These are phyloP conservation scores for Zootermopsis nevadensis DNA, from an alignment of 2,888 invertebrate genomes.

Conservation along the genomic window DNA sequence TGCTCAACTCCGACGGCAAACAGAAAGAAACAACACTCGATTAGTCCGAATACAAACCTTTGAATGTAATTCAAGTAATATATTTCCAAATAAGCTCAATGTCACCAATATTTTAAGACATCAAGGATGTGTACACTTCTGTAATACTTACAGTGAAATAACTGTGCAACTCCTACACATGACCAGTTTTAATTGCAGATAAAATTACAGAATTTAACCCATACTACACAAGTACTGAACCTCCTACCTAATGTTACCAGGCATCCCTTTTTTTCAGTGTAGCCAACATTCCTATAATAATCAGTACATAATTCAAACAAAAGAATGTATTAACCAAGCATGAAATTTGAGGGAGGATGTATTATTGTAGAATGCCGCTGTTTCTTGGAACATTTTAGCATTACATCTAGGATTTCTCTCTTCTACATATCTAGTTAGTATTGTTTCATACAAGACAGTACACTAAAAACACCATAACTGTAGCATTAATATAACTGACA, in stretches of 20 bases:
- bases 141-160: background rate
- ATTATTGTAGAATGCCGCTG: conserved; percentile 1
- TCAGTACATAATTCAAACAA: conserved; percentile 23
- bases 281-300: conserved; percentile 26
- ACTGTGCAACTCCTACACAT: conserved; percentile 4
- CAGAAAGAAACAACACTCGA: conserved; percentile 7
- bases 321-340: conserved; percentile 1
- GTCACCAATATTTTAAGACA: background rate
- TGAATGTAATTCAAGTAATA: background rate
- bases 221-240: conserved; percentile 31
- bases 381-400: background rate
- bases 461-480: background rate
- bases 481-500: background rate
- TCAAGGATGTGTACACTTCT: background rate
- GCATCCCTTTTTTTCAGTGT: conserved; percentile 13
- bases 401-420: conserved; percentile 4
- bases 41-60: conserved; percentile 8
- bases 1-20: conserved; percentile 28
- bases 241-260: conserved; percentile 20
- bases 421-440: conserved; percentile 8
- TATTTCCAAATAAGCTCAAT: background rate
- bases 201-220: conserved; percentile 23
- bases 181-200: conserved; percentile 9
- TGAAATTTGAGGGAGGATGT: background rate
- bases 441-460: background rate